phyloP scores from a whole-genome alignment of 2,113 vertebrate species.

The Dicentrarchus labrax region DNA sequence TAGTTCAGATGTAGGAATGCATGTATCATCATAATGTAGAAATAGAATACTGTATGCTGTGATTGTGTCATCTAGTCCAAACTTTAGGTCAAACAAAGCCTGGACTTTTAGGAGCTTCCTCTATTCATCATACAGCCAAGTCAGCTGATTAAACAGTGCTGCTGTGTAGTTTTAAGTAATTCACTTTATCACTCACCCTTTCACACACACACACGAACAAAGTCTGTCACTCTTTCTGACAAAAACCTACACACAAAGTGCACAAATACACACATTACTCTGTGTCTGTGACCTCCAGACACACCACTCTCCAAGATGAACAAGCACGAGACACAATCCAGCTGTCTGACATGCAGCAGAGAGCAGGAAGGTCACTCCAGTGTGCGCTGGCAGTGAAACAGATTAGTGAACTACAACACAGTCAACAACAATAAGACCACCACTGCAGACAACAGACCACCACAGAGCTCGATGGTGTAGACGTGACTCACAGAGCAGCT shows the following conservation, averaged over 20 bases:
- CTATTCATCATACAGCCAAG: constrained; percentile 11
- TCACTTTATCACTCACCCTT: constrained; percentile 33
- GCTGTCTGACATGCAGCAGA: constrained; percentile 34
- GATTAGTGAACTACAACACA: constrained; percentile 34
- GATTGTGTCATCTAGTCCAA: background rate
- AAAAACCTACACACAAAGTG: constrained; percentile 36
- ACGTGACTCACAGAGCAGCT: background rate
- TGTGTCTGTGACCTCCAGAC: constrained; percentile 42
- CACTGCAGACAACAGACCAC: background rate
- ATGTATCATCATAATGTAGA: background rate
- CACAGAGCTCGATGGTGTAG: background rate
- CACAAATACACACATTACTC: constrained; percentile 31
- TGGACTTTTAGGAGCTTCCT: constrained; percentile 2
- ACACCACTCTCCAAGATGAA: constrained; percentile 39
- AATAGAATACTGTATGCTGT: background rate
- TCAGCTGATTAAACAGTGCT: constrained; percentile 64
- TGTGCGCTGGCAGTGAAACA: constrained; percentile 24
- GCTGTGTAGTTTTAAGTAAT: constrained; percentile 50
- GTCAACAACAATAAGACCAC: constrained; percentile 11
- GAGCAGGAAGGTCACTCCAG: constrained; percentile 38
- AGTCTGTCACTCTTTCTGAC: constrained; percentile 22
- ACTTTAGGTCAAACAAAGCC: constrained; percentile 8
- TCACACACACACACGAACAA: constrained; percentile 15
- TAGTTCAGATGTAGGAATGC: background rate
- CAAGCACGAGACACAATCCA: constrained; percentile 45